Conservation (phyloP, 1,140 invertebrate genomes). For the Drosophila pachea region DNA sequence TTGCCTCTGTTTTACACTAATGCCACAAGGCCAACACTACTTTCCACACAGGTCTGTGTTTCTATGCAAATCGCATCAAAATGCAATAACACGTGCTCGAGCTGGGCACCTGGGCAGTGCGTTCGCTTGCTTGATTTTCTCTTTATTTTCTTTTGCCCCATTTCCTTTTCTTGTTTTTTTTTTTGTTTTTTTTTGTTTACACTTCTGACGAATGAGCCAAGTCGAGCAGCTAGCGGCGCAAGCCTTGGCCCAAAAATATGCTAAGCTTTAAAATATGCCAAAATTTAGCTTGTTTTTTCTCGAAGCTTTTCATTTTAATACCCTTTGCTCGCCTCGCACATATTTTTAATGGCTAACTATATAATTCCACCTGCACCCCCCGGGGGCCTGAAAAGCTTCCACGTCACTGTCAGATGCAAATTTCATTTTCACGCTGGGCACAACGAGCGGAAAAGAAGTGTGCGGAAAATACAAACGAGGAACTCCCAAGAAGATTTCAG, state of each 20-base stretch:
- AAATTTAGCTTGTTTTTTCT: not conserved
- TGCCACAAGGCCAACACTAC: constrained; percentile 15
- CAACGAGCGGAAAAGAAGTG: constrained; percentile 20
- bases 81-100: constrained; percentile 59
- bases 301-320: not conserved
- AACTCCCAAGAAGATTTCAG: constrained; percentile 73
- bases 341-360: constrained; percentile 26
- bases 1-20: constrained; percentile 4
- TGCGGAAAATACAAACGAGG: constrained; percentile 27
- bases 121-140: constrained; percentile 4
- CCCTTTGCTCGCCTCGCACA: constrained; percentile 5
- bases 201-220: constrained; percentile 43
- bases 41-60: constrained; percentile 1
- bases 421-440: constrained; percentile 59
- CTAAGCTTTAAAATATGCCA: not conserved
- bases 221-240: constrained; percentile 24
- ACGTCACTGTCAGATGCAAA: constrained; percentile 69
- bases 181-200: constrained; percentile 48
- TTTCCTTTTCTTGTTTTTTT: constrained; percentile 35
- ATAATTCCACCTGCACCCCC: not conserved
- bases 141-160: constrained; percentile 21
- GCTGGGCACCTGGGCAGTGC: constrained; percentile 8
- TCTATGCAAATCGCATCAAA: constrained; percentile 44
- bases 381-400: constrained; percentile 7
- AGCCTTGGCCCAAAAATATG: not conserved